Evolutionary conservation across 2,888 invertebrate species (phyloP).

Genomic region (Hybos culiciformis): DNA sequence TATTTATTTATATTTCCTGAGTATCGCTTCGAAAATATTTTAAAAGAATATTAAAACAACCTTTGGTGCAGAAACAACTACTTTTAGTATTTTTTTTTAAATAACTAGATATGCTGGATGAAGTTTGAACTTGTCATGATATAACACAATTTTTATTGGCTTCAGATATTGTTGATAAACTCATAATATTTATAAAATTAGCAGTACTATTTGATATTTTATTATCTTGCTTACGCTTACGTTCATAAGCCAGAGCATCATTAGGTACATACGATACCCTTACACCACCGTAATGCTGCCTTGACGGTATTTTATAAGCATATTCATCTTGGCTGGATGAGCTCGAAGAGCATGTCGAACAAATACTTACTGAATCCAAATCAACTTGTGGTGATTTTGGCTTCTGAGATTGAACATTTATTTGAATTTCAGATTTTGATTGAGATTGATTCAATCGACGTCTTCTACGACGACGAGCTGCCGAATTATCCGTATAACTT

Average conservation of each 20-base stretch:
- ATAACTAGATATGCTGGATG: neutral
- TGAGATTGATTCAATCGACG: constrained; percentile 29
- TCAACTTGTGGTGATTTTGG: constrained; percentile 23
- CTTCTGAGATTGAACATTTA: constrained; percentile 25
- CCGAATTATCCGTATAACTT: constrained; percentile 39
- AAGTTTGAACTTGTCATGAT: constrained; percentile 58
- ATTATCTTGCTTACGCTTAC: constrained; percentile 44
- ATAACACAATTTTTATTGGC: constrained; percentile 72
- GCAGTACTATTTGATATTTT: constrained; percentile 26
- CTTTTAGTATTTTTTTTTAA: too few relatives aligned
- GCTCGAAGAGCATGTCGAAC: constrained; percentile 80
- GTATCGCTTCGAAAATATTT: too few relatives aligned
- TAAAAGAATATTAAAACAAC: neutral
- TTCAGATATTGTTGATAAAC: constrained; percentile 13
- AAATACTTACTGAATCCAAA: constrained; percentile 62
- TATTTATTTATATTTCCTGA: too few relatives aligned
- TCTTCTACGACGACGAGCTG: constrained; percentile 28
- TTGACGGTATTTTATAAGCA: constrained; percentile 69
- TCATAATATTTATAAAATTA: constrained; percentile 1
- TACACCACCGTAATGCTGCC: constrained; percentile 76
- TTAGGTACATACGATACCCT: constrained; percentile 86
- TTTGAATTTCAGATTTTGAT: constrained; percentile 34
- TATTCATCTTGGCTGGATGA: constrained; percentile 76
- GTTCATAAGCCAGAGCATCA: constrained; percentile 72
- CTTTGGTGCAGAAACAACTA: too few relatives aligned